Percentiles rank a stretch among this genome's conserved stretches.
phyloP scores from a whole-genome alignment of 2,797 vertebrate species.

The Enteromius anoplus region DNA sequence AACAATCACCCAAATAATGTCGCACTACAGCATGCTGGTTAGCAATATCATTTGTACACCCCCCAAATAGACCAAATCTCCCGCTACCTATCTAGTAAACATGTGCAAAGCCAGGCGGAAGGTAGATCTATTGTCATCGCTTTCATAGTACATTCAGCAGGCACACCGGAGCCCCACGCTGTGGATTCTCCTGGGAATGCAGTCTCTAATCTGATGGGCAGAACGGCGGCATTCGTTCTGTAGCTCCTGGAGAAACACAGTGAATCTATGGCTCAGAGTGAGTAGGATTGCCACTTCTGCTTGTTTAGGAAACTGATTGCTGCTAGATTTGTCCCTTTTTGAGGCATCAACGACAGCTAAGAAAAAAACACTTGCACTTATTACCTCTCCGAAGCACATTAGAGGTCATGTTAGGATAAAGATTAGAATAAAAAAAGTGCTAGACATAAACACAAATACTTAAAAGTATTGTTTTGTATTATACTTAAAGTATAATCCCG shows the following conservation, averaged over 20 bases:
- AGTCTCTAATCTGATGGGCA: conserved; percentile 10
- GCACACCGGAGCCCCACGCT: conserved; percentile 1
- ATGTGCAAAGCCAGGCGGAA: conserved; percentile 53
- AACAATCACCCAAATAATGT: not conserved
- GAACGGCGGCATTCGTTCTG: conserved; percentile 14
- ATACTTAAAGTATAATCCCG: conserved; percentile 3
- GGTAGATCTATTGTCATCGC: conserved; percentile 55
- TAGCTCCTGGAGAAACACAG: conserved; percentile 50
- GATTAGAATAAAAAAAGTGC: not conserved
- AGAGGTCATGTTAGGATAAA: not conserved
- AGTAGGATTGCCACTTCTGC: conserved; percentile 18
- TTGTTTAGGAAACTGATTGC: conserved; percentile 13
- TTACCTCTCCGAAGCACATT: not conserved
- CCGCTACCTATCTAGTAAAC: conserved; percentile 26
- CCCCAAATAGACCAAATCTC: not conserved
- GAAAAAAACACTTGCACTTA: not conserved
- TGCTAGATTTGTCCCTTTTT: conserved; percentile 24
- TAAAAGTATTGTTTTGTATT: not conserved
- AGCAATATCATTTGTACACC: not conserved
- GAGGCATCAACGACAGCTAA: conserved; percentile 31
- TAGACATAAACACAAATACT: conserved; percentile 12
- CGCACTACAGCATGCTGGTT: not conserved
- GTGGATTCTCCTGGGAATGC: conserved; percentile 13
- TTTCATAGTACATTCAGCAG: conserved; percentile 52
- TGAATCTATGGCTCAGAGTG: conserved; percentile 41